phyloP scores from a whole-genome alignment of 2,888 invertebrate species.

The Drosophila prostipennis region DNA sequence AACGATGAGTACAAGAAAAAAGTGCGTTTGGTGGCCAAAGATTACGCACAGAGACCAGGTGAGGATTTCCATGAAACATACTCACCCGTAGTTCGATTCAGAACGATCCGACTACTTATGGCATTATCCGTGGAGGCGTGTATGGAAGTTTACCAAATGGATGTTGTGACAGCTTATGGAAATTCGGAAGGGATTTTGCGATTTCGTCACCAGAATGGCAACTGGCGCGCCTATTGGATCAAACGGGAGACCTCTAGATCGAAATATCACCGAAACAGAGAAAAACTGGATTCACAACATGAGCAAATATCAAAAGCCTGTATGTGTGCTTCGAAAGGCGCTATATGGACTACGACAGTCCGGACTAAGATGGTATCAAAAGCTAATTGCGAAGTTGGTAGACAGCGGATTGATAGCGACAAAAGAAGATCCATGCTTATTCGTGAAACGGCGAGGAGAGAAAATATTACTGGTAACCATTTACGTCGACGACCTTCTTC shows the following conservation, averaged over 20 bases:
- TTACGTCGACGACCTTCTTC: too few relatives aligned
- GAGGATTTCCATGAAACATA: too few relatives aligned
- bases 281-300: background rate
- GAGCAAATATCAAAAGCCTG: background rate
- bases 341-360: background rate
- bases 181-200: background rate
- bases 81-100: too few relatives aligned
- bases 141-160: too few relatives aligned
- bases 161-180: background rate
- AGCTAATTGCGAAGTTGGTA: background rate
- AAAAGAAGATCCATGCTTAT: too few relatives aligned
- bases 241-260: background rate
- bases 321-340: background rate
- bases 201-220: constrained; percentile 1
- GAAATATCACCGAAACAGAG: background rate
- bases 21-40: too few relatives aligned
- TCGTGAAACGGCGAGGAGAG: background rate
- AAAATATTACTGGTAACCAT: too few relatives aligned
- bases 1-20: background rate
- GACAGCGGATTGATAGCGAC: background rate
- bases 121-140: too few relatives aligned
- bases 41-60: too few relatives aligned
- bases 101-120: too few relatives aligned
- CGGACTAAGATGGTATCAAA: constrained; percentile 1
- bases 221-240: background rate